These are phyloP conservation scores for Drosophila lutescens DNA, from an alignment of 2,888 invertebrate genomes.

Conservation along the genomic window DNA sequence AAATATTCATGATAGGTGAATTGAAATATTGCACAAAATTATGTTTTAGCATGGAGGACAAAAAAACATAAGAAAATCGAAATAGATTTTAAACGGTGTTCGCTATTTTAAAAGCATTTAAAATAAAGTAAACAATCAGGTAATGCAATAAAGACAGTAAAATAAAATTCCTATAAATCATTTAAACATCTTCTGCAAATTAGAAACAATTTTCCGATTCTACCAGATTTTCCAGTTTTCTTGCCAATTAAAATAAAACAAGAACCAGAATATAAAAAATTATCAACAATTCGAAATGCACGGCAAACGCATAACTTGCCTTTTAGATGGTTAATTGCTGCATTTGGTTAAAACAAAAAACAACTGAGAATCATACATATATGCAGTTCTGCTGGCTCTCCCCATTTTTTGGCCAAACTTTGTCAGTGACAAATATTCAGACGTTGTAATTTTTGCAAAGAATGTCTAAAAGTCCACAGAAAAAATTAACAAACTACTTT, in stretches of 20 bases:
- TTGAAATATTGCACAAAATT: constrained; percentile 26
- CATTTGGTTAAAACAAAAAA: constrained; percentile 22
- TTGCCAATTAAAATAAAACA: not conserved
- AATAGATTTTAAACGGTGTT: not conserved
- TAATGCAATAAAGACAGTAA: not conserved
- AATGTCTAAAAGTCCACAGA: not conserved
- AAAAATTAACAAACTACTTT: no score
- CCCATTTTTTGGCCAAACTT: constrained; percentile 12
- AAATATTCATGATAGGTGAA: constrained; percentile 37
- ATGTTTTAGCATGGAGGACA: not conserved
- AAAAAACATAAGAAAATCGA: not conserved
- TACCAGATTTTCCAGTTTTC: constrained; percentile 32
- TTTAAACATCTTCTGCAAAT: not conserved
- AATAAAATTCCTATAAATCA: constrained; percentile 9
- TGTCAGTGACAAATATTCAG: constrained; percentile 35
- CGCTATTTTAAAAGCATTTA: not conserved
- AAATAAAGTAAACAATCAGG: constrained; percentile 1
- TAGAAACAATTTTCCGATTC: constrained; percentile 5
- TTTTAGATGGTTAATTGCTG: constrained; percentile 15
- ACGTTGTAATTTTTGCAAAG: constrained; percentile 4
- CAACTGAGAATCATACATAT: not conserved
- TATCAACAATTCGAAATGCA: constrained; percentile 1
- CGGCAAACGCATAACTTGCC: constrained; percentile 17
- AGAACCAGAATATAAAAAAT: not conserved
- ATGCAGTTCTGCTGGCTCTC: constrained; percentile 13